Conservation (phyloP, 1,140 invertebrate species). For the Drosophila bipectinata region DNA sequence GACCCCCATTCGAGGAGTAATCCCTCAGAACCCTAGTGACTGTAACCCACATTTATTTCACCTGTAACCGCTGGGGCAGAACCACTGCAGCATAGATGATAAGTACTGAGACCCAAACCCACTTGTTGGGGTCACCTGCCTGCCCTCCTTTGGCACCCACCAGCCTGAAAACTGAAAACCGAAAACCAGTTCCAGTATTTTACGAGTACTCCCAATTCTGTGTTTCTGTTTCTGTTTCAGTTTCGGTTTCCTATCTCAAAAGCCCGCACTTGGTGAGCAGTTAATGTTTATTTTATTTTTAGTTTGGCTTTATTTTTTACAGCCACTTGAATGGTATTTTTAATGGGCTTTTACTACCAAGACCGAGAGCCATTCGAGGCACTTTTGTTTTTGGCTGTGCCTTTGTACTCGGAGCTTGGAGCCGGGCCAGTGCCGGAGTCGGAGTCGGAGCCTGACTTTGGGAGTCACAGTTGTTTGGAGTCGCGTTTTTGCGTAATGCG, state of each 20-base stretch:
- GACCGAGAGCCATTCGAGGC: constrained; percentile 19
- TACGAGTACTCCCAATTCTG: constrained; percentile 38
- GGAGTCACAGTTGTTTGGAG: constrained; percentile 19
- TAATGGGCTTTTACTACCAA: constrained; percentile 65
- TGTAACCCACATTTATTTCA: constrained; percentile 30
- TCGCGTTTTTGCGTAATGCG: constrained; percentile 64
- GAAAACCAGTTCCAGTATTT: constrained; percentile 38
- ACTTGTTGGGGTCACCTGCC: constrained; percentile 32
- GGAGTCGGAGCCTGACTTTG: constrained; percentile 40
- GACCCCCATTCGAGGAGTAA: no score
- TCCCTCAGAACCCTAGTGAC: not conserved
- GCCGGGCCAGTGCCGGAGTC: not conserved
- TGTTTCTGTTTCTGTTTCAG: constrained; percentile 10
- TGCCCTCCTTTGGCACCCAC: not conserved
- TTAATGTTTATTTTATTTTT: constrained; percentile 69
- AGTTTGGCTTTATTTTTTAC: constrained; percentile 71
- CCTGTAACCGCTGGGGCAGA: constrained; percentile 23
- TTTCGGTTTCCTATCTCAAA: constrained; percentile 41
- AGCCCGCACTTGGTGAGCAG: constrained; percentile 65
- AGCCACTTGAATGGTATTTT: constrained; percentile 74
- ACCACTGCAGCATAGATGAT: constrained; percentile 37
- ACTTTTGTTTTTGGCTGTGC: constrained; percentile 22
- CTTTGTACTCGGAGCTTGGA: not conserved
- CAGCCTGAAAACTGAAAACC: constrained; percentile 15
- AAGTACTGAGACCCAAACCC: constrained; percentile 24